Percentiles rank a stretch among this genome's conserved stretches.
These are phyloP conservation scores for Acheta domesticus DNA, from an alignment of 2,888 invertebrate species.

Conservation along the genomic window DNA sequence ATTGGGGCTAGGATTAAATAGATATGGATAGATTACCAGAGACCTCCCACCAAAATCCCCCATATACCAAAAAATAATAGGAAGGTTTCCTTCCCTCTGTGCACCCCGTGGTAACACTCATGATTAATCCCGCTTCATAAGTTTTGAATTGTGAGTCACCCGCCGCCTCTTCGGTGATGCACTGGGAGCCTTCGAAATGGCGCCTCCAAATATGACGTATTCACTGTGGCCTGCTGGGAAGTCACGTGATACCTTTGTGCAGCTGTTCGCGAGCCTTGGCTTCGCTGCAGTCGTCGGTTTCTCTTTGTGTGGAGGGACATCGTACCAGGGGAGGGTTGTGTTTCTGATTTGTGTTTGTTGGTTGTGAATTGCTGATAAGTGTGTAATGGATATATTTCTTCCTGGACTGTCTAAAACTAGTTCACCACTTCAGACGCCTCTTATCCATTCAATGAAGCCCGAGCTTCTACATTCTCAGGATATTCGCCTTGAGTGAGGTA, in stretches of 20 bases:
- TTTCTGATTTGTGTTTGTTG: constrained; percentile 22
- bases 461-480: constrained; percentile 9
- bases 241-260: constrained; percentile 36
- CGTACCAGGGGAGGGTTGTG: constrained; percentile 32
- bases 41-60: too few species aligned
- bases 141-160: too few species aligned
- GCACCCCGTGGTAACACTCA: too few species aligned
- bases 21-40: too few species aligned
- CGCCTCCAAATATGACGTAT: background rate
- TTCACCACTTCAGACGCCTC: background rate
- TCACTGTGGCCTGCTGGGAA: constrained; percentile 11
- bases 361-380: constrained; percentile 24
- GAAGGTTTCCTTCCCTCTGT: too few species aligned
- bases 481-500: constrained; percentile 23
- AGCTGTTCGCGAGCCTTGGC: constrained; percentile 36
- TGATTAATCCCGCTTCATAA: too few species aligned
- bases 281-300: constrained; percentile 36
- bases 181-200: background rate
- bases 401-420: constrained; percentile 20
- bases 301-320: constrained; percentile 34
- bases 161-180: too few species aligned
- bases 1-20: too few species aligned
- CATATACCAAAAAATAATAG: too few species aligned
- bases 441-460: constrained; percentile 11
- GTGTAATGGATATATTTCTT: constrained; percentile 30